These are phyloP conservation scores for Tribolium freemani DNA, from an alignment of 2,888 invertebrate genomes.

Conservation along the genomic window DNA sequence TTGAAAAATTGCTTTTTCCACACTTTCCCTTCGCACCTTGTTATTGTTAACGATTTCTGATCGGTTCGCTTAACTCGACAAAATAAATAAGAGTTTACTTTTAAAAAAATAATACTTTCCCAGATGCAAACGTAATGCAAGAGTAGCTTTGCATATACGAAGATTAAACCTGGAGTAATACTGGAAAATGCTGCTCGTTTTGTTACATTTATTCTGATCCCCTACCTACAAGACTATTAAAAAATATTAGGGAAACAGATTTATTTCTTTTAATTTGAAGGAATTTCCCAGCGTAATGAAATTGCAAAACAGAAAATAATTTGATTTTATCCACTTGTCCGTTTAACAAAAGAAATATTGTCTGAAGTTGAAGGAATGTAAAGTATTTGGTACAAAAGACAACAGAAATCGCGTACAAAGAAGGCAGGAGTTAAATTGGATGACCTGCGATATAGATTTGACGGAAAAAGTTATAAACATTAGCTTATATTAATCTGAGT, in stretches of 20 bases:
- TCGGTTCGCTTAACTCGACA: background rate
- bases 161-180: background rate
- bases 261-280: background rate
- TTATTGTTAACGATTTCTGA: slow-evolving; percentile 10
- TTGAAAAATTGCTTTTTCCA: slow-evolving; percentile 7
- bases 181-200: background rate
- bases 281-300: background rate
- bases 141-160: background rate
- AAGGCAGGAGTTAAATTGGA: no score
- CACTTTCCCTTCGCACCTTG: background rate
- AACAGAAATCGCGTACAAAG: no score
- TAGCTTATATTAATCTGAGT: background rate
- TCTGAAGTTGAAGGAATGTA: no score
- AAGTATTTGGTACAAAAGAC: no score
- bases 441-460: no score
- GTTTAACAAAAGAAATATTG: no score
- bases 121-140: background rate
- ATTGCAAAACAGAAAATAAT: no score
- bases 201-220: background rate
- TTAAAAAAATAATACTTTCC: background rate
- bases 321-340: no score
- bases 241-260: background rate
- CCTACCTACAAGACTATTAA: background rate
- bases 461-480: no score
- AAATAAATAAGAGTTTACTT: background rate